Base-by-base conservation (phyloP, 2,113 vertebrate species). In the Lanius collurio region DNA sequence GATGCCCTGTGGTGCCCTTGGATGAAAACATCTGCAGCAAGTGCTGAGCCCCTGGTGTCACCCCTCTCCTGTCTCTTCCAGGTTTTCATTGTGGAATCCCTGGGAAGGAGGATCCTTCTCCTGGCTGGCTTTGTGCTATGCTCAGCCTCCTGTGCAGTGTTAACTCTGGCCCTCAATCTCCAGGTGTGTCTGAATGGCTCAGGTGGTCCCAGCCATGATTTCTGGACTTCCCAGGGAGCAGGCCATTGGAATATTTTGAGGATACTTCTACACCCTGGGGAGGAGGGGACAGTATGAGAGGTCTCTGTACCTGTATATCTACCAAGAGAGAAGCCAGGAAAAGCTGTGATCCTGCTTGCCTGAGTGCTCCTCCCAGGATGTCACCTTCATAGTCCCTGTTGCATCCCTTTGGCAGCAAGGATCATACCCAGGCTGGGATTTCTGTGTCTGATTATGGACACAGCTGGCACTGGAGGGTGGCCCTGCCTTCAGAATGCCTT, bases 71-170 rank as follows among this genome's bases (percentile, higher is more conserved):
- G 4, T 46, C 46, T 46, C n/a, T 63, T 23, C 2, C 95, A 99
- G 99, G 98, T 99, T 46, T 99, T 99, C 71, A 98, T 99, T 2
- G 98, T 99, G 64, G 99, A 99, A 80, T 96, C 98, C 15, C 78
- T 98, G 52, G 99, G 99, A 3, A 97, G 99, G 64, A 97, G 97
- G 57, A 47, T 98, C 30, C 98, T 99, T 17, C 97, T 99, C 20
- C 98, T 99, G 37, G 90, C 97, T 26, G 99, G 99, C 12, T 99
- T 99, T 92, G 96, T 96, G 20, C 89, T 98, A 92, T 99, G 99
- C 96, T 98, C 98, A 62, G 49, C 7, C 0, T 96, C 98, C 73
- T 99, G 98, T 68, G 95, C 98, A 1, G 73, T 99, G 73, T 88
- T 99, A 26, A 99, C 99, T 0, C 23, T 97, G 0, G 98, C 99